Percentiles rank a stretch among this genome's conserved stretches.
phyloP scores from a whole-genome alignment of 92 coral and sea anemone species.

The Heteractis magnifica region DNA sequence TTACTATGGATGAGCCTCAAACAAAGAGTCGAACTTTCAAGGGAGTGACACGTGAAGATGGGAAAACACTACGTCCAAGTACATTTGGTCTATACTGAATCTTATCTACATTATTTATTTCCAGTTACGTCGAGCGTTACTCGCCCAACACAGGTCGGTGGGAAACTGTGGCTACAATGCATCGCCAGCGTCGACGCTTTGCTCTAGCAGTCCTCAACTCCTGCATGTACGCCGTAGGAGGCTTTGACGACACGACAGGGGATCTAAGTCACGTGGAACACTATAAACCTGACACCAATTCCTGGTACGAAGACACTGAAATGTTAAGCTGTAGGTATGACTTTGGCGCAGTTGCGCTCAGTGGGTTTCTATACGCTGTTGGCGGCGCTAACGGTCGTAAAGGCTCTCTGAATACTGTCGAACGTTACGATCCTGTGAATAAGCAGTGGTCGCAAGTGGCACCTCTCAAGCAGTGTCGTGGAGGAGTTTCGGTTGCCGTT shows the following conservation, averaged over 20 bases:
- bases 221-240: conserved; percentile 91
- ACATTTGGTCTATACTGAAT: background rate
- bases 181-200: conserved; percentile 83
- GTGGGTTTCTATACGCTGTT: conserved; percentile 89
- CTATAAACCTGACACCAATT: conserved; percentile 62
- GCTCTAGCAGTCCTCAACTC: conserved; percentile 74
- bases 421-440: conserved; percentile 75
- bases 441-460: conserved; percentile 86
- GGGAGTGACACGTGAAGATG: too few relatives aligned
- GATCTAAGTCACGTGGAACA: conserved; percentile 84
- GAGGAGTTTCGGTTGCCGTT: conserved; percentile 89
- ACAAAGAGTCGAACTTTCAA: too few relatives aligned
- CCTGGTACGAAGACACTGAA: conserved; percentile 80
- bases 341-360: conserved; percentile 85
- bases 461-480: conserved; percentile 85
- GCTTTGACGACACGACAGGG: conserved; percentile 90
- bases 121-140: conserved; percentile 92
- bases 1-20: too few relatives aligned
- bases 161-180: conserved; percentile 86
- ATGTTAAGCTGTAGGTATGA: conserved; percentile 88
- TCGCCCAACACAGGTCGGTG: conserved; percentile 83
- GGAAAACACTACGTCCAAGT: background rate
- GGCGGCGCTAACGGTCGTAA: conserved; percentile 97
- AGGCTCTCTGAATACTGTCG: conserved; percentile 89
- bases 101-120: background rate